These are phyloP conservation scores for Antedon mediterranea DNA, from an alignment of 53 echinoderm and acorn worm species.

Conservation along the genomic window DNA sequence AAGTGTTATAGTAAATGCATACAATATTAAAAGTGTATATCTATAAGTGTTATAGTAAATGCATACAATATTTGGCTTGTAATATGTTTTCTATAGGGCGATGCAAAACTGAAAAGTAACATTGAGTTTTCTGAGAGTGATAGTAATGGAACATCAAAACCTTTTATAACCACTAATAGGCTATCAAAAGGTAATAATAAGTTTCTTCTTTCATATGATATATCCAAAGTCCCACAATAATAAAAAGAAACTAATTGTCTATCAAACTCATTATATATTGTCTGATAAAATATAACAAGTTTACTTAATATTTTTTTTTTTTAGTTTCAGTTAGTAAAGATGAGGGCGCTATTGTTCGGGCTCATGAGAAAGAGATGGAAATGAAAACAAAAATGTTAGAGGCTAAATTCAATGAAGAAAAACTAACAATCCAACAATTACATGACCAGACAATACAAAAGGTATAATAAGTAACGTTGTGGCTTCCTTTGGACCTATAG, in stretches of 20 bases:
- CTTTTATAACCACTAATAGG: neutral
- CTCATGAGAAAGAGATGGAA: conserved; percentile 70
- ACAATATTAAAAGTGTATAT: no score
- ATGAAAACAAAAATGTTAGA: conserved; percentile 71
- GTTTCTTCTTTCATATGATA: no score
- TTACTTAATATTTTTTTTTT: neutral
- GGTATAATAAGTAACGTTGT: conserved; percentile 26
- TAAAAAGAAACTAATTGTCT: no score
- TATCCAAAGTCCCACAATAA: no score
- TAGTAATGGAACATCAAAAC: neutral
- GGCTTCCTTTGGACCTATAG: no score
- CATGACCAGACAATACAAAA: conserved; percentile 96
- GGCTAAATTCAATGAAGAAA: conserved; percentile 84
- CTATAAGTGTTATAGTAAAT: no score
- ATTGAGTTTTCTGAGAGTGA: neutral
- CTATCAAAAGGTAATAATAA: neutral
- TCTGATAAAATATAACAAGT: no score
- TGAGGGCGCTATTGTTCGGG: conserved; percentile 11
- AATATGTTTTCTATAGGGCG: neutral
- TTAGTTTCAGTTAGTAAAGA: neutral
- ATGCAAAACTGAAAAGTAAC: neutral
- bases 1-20: no score
- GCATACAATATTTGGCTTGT: no score
- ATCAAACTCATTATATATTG: no score
- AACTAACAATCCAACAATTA: conserved; percentile 57